Base-by-base conservation (phyloP, 2,113 vertebrate genomes). In the Halichoeres trimaculatus region DNA sequence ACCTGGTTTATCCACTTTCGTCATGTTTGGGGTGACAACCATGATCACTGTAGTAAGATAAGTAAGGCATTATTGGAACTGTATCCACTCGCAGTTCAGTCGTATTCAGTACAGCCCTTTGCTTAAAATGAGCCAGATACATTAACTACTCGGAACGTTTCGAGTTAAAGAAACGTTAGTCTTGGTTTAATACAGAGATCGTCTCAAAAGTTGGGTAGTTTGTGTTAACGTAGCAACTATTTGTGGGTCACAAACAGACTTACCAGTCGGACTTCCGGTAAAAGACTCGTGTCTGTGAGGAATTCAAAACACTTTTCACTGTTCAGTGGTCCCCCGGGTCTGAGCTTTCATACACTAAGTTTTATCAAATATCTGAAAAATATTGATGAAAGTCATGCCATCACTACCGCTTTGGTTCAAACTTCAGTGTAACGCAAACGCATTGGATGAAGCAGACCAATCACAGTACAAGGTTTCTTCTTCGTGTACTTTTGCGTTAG, bases 401-500 rank as follows among this genome's bases (percentile, higher is more conserved):
- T 30, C 26, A 57, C 20, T 10, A 1, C 8, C 58, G 34, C 16
- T 75, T 34, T 47, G 9, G 65, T 91, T 90, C 61, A 64, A 90
- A 86, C 40, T 11, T 2, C n/a, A 36, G 23, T 8, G 3, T 19
- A 5, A 23, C 40, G 30, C 12, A 26, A 14, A 0, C 14, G 45
- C 8, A 82, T 74, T 80, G 75, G 78, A 69, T 3, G 1, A 55
- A 22, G 52, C 23, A 13, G 70, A 51, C 90, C 89, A 90, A 90
- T 89, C 77, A 77, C 34, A 76, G n/a, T 24, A 0, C 0, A 5
- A 5, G 0, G 0, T 0, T 36, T 80, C 67, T 87, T 90, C 85
- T 83, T 86, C 78, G 4, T 73, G 45, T 9, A 0, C 53, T 59
- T 55, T n/a, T 2, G 2, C 6, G 10, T 17, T n/a, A 4, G 0